phyloP scores from a whole-genome alignment of 2,113 vertebrate species.

The Acanthochromis polyacanthus region DNA sequence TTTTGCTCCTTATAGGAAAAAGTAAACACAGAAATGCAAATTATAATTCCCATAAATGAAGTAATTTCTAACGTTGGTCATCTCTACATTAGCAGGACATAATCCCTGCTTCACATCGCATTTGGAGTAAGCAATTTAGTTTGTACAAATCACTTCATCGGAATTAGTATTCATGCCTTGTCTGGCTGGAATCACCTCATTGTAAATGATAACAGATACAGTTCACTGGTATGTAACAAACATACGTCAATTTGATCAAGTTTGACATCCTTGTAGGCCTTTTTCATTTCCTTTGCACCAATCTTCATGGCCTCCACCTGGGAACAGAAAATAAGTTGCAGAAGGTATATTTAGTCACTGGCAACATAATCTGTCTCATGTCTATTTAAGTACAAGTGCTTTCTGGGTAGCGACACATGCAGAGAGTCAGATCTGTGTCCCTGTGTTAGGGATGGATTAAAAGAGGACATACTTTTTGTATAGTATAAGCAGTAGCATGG shows the following conservation, averaged over 20 bases:
- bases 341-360: not conserved
- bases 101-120: too few relatives aligned
- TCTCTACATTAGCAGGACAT: too few relatives aligned
- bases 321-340: slow-evolving; percentile 31
- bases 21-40: too few relatives aligned
- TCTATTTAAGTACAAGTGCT: not conserved
- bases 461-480: too few relatives aligned
- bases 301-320: slow-evolving; percentile 99
- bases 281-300: slow-evolving; percentile 99
- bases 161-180: not conserved
- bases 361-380: not conserved
- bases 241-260: slow-evolving; percentile 98
- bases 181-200: too few relatives aligned
- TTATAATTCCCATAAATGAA: too few relatives aligned
- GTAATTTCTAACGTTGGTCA: too few relatives aligned
- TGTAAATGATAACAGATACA: not conserved
- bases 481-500: too few relatives aligned
- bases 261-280: slow-evolving; percentile 96
- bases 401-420: not conserved
- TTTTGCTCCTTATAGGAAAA: too few relatives aligned
- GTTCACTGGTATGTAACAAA: not conserved
- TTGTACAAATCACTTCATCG: not conserved
- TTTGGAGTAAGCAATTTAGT: not conserved
- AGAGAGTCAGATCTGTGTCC: not conserved
- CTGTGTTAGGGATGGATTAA: too few relatives aligned